Evolutionary conservation across 2,113 vertebrate genomes (phyloP).

Genomic region (Hippocampus abdominalis): DNA sequence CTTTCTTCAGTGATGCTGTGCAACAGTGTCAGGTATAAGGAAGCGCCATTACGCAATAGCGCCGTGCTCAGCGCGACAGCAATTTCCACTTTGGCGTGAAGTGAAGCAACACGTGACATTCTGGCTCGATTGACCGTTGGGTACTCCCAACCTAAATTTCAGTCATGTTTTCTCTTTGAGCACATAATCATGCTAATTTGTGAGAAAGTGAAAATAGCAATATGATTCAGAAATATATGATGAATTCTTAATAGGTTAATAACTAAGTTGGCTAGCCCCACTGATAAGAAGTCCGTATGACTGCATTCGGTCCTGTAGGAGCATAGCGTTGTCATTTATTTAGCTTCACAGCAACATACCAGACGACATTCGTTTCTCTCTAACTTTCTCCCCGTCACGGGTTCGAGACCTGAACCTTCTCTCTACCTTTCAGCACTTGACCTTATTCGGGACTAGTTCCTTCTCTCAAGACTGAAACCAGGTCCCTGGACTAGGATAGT

Average conservation of each 20-base stretch:
- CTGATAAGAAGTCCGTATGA: background rate
- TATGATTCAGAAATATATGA: background rate
- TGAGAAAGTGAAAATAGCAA: background rate
- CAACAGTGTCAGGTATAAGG: slow-evolving; percentile 86
- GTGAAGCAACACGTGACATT: slow-evolving; percentile 15
- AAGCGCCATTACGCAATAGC: slow-evolving; percentile 33
- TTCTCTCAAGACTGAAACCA: no score
- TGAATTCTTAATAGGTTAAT: background rate
- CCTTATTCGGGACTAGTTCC: no score
- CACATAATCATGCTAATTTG: background rate
- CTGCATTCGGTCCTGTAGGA: no score
- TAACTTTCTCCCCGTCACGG: no score
- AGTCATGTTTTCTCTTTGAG: background rate
- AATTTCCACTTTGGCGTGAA: slow-evolving; percentile 33
- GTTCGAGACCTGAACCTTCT: no score
- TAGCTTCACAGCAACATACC: no score
- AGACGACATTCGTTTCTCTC: no score
- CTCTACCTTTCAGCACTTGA: no score
- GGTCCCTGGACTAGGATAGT: no score
- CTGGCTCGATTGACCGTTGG: background rate
- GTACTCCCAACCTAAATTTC: background rate
- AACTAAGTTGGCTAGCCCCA: background rate
- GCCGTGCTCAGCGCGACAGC: background rate
- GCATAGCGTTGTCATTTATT: no score
- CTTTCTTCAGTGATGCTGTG: slow-evolving; percentile 86